Conservation (phyloP, 2,888 invertebrate genomes). For the Psylliodes chrysocephalus region DNA sequence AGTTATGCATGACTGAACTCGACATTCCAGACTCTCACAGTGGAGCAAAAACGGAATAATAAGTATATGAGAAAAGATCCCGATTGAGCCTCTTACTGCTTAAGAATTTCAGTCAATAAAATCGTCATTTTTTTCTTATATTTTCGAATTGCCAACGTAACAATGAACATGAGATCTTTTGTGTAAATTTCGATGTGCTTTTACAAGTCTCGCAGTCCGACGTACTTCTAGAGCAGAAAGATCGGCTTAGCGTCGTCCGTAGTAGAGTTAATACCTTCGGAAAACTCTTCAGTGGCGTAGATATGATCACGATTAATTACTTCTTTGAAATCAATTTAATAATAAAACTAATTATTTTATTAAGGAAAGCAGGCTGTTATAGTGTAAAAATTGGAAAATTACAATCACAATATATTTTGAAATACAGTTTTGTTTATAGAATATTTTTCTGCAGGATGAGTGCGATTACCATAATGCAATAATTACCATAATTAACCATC, state of each 20-base stretch:
- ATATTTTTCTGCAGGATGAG: too few species aligned
- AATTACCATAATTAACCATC: too few species aligned
- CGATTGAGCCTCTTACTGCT: slow-evolving; percentile 28
- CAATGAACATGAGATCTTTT: slow-evolving; percentile 25
- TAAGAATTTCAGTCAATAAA: slow-evolving; percentile 35
- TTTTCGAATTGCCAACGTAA: neutral
- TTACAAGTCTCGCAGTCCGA: slow-evolving; percentile 30
- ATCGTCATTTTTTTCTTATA: slow-evolving; percentile 37
- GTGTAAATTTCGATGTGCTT: slow-evolving; percentile 43
- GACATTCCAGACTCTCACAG: too few species aligned
- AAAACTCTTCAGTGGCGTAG: slow-evolving; percentile 35
- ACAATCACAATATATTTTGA: too few species aligned
- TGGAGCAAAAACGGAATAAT: too few species aligned
- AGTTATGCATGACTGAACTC: too few species aligned
- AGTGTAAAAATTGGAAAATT: too few species aligned
- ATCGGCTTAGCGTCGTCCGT: slow-evolving; percentile 53
- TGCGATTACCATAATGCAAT: too few species aligned
- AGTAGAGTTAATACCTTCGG: slow-evolving; percentile 49
- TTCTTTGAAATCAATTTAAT: too few species aligned
- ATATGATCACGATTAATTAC: too few species aligned
- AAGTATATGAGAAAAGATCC: slow-evolving; percentile 34
- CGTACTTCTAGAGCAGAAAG: slow-evolving; percentile 43
- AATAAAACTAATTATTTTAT: neutral
- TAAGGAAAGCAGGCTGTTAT: too few species aligned
- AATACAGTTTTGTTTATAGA: too few species aligned